Conservation (phyloP, 1,140 invertebrate genomes). For the Watersipora subatra region DNA sequence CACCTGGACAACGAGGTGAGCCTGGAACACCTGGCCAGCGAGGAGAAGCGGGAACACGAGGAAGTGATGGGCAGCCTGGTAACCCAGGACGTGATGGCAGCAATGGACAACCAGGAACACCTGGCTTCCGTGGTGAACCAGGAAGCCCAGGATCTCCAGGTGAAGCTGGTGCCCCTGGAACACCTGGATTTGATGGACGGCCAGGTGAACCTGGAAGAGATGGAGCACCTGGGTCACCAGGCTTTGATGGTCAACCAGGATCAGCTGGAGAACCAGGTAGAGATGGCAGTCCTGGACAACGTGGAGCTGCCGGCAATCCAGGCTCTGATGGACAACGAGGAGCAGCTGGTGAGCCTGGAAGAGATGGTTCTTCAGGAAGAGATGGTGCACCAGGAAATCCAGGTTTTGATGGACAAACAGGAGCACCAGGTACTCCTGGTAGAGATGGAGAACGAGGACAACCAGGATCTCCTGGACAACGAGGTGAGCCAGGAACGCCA, state of each 20-base stretch:
- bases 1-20: too few relatives aligned
- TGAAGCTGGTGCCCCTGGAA: neutral
- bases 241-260: conserved; percentile 9
- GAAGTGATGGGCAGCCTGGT: too few relatives aligned
- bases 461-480: conserved; percentile 13
- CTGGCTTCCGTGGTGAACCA: neutral
- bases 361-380: neutral
- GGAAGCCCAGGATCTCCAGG: neutral
- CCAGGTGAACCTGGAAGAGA: conserved; percentile 7
- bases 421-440: conserved; percentile 13
- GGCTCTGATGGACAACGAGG: neutral
- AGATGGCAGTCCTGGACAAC: conserved; percentile 7
- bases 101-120: neutral
- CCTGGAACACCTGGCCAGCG: too few relatives aligned
- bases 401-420: conserved; percentile 5
- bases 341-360: conserved; percentile 9
- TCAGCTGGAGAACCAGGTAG: conserved; percentile 18
- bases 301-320: neutral
- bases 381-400: conserved; percentile 8
- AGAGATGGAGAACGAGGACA: too few relatives aligned
- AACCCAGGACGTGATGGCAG: neutral
- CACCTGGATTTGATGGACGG: conserved; percentile 10
- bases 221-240: neutral
- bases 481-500: conserved; percentile 9
- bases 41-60: too few relatives aligned